Evolutionary conservation across 2,113 vertebrate species (phyloP).

Genomic region (Scartelaos histophorus): DNA sequence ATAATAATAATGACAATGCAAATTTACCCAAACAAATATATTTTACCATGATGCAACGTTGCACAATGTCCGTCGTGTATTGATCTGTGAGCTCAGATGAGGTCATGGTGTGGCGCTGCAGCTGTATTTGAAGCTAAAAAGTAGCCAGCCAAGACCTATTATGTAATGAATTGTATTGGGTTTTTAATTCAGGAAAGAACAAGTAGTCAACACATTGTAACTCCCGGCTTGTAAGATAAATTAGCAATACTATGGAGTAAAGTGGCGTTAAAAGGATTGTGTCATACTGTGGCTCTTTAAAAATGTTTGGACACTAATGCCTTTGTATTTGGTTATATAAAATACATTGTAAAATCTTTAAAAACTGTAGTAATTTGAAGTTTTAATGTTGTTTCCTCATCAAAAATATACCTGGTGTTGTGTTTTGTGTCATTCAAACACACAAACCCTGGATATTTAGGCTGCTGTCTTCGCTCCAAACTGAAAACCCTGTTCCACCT

Average conservation of each 20-base stretch:
- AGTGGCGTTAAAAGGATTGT: neutral
- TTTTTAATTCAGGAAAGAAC: neutral
- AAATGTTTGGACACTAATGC: too few species aligned
- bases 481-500: too few species aligned
- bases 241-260: neutral
- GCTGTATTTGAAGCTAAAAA: conserved; percentile 57
- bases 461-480: too few species aligned
- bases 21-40: conserved; percentile 2
- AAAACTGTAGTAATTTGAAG: too few species aligned
- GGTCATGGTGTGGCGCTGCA: conserved; percentile 34
- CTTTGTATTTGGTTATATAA: too few species aligned
- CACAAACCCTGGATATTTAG: too few species aligned
- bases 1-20: conserved; percentile 40
- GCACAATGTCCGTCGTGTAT: conserved; percentile 33
- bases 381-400: too few species aligned
- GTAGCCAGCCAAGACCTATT: conserved; percentile 15
- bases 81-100: conserved; percentile 31
- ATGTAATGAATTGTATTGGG: neutral
- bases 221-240: neutral
- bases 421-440: too few species aligned
- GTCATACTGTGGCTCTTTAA: too few species aligned
- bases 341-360: too few species aligned
- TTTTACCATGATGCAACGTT: conserved; percentile 13
- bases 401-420: too few species aligned
- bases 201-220: neutral